Percentiles rank a stretch among this genome's conserved stretches.
These are phyloP conservation scores for Numenius arquata DNA, from an alignment of 2,113 vertebrate species.

Conservation along the genomic window DNA sequence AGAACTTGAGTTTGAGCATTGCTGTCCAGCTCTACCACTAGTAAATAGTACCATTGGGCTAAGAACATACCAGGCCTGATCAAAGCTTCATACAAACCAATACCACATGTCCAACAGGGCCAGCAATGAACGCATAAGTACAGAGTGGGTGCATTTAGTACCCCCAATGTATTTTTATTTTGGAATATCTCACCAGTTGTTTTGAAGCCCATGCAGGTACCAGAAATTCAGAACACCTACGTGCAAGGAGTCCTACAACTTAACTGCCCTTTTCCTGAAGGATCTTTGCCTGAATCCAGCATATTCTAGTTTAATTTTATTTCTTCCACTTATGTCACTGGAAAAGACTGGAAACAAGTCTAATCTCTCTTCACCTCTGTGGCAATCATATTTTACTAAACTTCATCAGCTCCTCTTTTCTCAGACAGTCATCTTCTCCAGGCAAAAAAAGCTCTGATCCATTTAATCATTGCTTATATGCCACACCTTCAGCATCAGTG, in stretches of 20 bases:
- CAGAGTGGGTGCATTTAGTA: accelerated
- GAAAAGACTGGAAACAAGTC: background rate
- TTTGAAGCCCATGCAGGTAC: background rate
- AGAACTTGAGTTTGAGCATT: background rate
- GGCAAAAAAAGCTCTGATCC: background rate
- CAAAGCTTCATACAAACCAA: background rate
- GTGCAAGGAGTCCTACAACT: background rate
- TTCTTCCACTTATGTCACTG: background rate
- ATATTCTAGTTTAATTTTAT: background rate
- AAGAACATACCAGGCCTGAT: background rate
- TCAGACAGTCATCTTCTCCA: background rate
- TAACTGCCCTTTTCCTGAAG: background rate
- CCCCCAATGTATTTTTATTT: background rate
- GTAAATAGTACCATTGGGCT: background rate
- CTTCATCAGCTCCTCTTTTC: background rate
- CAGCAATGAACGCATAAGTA: background rate
- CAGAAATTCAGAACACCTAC: background rate
- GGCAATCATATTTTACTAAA: background rate
- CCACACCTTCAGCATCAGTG: background rate
- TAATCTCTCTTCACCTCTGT: background rate
- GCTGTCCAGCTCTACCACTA: background rate
- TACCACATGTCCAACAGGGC: background rate
- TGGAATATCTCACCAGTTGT: background rate
- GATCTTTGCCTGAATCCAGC: background rate
- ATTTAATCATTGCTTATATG: background rate